These are phyloP conservation scores for Calephelis perditalis DNA, from an alignment of 2,888 invertebrate species.

Conservation along the genomic window DNA sequence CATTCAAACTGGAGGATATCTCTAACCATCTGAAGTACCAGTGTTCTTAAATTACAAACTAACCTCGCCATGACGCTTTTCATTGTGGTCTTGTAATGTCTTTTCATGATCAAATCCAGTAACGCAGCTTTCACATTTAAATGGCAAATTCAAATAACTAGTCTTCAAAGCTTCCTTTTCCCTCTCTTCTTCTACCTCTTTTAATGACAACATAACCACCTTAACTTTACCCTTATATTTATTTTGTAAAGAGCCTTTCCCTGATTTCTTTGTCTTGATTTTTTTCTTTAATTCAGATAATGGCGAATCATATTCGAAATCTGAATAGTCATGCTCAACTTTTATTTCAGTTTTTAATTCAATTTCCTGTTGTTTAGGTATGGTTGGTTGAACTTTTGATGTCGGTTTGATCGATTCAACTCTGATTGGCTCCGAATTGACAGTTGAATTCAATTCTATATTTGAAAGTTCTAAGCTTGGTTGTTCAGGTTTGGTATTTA, in stretches of 20 bases:
- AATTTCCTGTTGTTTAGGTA: constrained; percentile 15
- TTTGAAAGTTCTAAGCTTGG: constrained; percentile 25
- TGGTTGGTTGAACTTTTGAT: constrained; percentile 4
- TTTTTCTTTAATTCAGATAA: constrained; percentile 34
- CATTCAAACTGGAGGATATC: no score
- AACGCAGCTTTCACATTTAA: constrained; percentile 53
- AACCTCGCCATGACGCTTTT: constrained; percentile 50
- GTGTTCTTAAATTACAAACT: constrained; percentile 15
- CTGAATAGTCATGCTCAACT: constrained; percentile 42
- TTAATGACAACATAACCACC: constrained; percentile 37
- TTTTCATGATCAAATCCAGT: constrained; percentile 55
- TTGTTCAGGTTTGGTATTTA: constrained; percentile 14
- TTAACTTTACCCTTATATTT: constrained; percentile 48
- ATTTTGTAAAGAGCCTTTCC: constrained; percentile 13
- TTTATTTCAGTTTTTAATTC: constrained; percentile 40
- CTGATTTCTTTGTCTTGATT: constrained; percentile 17
- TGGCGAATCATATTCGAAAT: constrained; percentile 40
- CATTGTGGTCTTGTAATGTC: constrained; percentile 46
- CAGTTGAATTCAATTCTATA: constrained; percentile 30
- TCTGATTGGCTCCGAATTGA: constrained; percentile 28
- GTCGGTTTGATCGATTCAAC: constrained; percentile 16
- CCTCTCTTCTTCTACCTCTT: constrained; percentile 48
- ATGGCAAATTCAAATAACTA: constrained; percentile 49
- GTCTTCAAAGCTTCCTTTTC: constrained; percentile 38
- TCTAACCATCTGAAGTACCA: no score